Conservation (phyloP, 2,888 invertebrate species). For the Ophraella communa region DNA sequence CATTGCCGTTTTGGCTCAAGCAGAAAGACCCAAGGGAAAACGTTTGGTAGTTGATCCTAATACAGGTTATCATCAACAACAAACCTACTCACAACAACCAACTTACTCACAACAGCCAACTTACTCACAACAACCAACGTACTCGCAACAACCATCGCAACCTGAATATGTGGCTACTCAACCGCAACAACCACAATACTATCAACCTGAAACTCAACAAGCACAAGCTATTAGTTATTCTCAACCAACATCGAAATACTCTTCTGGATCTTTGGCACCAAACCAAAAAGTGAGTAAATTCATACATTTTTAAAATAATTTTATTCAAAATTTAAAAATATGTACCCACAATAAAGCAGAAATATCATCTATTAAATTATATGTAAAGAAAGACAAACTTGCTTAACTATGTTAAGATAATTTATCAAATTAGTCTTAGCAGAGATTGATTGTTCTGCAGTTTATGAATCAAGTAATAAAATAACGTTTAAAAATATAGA, state of each 20-base stretch:
- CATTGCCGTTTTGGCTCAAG: slow-evolving; percentile 34
- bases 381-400: no score
- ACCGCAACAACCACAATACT: slow-evolving; percentile 42
- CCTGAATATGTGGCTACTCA: slow-evolving; percentile 35
- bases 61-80: slow-evolving; percentile 22
- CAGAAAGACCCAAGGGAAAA: slow-evolving; percentile 38
- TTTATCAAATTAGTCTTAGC: no score
- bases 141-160: slow-evolving; percentile 39
- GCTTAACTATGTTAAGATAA: no score
- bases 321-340: no score
- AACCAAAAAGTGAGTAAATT: slow-evolving; percentile 29
- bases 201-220: slow-evolving; percentile 32
- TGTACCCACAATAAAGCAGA: no score
- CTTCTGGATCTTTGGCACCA: slow-evolving; percentile 9
- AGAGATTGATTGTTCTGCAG: no score
- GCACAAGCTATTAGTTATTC: slow-evolving; percentile 38
- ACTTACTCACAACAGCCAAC: slow-evolving; percentile 33
- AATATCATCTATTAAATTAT: no score
- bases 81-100: slow-evolving; percentile 6
- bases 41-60: slow-evolving; percentile 36
- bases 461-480: no score
- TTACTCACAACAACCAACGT: slow-evolving; percentile 40
- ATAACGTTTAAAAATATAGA: no score
- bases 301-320: background rate
- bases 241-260: slow-evolving; percentile 27